These are phyloP conservation scores for Helicolenus hilgendorfi DNA, from an alignment of 2,797 vertebrate genomes.

Conservation along the genomic window DNA sequence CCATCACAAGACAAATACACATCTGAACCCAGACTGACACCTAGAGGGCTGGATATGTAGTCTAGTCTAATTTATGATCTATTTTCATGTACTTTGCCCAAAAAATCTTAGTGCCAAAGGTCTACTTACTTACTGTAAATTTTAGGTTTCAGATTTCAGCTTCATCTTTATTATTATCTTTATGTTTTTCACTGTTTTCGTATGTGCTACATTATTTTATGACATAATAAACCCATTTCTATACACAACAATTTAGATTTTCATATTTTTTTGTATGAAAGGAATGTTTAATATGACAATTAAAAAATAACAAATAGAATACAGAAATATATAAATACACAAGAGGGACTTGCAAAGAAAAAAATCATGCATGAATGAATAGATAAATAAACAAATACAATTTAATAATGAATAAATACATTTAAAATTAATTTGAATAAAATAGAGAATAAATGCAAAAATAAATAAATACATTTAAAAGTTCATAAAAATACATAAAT, in stretches of 20 bases:
- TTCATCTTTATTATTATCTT: background rate
- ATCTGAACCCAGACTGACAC: background rate
- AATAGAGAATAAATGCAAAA: no score
- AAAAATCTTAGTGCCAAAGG: background rate
- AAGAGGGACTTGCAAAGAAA: no score
- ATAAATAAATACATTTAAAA: no score
- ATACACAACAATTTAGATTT: background rate
- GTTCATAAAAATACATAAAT: no score
- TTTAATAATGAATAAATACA: no score
- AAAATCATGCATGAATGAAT: no score
- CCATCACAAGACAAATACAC: background rate
- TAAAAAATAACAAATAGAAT: no score
- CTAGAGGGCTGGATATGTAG: background rate
- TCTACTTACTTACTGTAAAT: background rate
- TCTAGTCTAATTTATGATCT: background rate
- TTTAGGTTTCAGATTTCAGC: background rate
- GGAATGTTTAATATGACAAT: background rate
- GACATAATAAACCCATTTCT: background rate
- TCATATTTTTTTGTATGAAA: background rate
- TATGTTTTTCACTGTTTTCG: background rate
- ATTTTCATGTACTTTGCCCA: background rate
- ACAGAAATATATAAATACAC: no score
- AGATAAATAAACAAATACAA: no score
- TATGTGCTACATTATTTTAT: background rate
- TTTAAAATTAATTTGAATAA: no score